A percentile compares a stretch with the other conserved stretches of the same genome.
Conservation (phyloP, 2,113 vertebrate genomes). For the Hiodon alosoides region DNA sequence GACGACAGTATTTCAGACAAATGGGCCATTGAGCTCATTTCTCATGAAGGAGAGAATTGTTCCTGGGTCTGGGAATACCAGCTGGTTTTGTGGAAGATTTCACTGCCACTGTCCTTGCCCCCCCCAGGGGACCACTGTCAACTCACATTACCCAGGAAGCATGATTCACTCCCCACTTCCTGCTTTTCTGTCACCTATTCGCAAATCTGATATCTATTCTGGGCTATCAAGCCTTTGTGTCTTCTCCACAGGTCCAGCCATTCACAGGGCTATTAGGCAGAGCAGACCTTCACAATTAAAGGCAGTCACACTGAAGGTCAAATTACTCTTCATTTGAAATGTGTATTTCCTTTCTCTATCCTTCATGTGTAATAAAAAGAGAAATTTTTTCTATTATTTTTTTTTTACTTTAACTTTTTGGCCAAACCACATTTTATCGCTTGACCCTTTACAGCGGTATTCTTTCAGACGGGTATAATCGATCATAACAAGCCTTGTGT, state of each 20-base stretch:
- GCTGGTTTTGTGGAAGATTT: slow-evolving; percentile 26
- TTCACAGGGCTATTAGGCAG: neutral
- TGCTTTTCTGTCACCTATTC: slow-evolving; percentile 18
- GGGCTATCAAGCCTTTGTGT: slow-evolving; percentile 32
- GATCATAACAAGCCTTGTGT: neutral
- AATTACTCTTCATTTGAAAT: slow-evolving; percentile 24
- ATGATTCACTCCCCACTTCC: neutral
- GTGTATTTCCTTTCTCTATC: neutral
- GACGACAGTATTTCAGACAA: slow-evolving; percentile 34
- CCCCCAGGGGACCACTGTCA: slow-evolving; percentile 47
- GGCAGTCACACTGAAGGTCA: slow-evolving; percentile 57
- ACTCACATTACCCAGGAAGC: slow-evolving; percentile 47
- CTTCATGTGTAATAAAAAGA: too few relatives aligned
- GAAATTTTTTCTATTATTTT: too few relatives aligned
- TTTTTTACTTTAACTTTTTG: too few relatives aligned
- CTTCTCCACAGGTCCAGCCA: slow-evolving; percentile 40
- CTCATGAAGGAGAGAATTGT: slow-evolving; percentile 34
- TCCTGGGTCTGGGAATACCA: slow-evolving; percentile 33
- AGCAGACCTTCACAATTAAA: slow-evolving; percentile 35
- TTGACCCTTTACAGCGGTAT: too few relatives aligned
- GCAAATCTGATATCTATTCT: slow-evolving; percentile 33
- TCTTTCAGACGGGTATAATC: neutral
- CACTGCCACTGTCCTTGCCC: slow-evolving; percentile 36
- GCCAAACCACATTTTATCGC: too few relatives aligned
- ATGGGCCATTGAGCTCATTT: slow-evolving; percentile 43